Evolutionary conservation across 2,797 vertebrate genomes (phyloP).

Genomic region (Hybognathus amarus): DNA sequence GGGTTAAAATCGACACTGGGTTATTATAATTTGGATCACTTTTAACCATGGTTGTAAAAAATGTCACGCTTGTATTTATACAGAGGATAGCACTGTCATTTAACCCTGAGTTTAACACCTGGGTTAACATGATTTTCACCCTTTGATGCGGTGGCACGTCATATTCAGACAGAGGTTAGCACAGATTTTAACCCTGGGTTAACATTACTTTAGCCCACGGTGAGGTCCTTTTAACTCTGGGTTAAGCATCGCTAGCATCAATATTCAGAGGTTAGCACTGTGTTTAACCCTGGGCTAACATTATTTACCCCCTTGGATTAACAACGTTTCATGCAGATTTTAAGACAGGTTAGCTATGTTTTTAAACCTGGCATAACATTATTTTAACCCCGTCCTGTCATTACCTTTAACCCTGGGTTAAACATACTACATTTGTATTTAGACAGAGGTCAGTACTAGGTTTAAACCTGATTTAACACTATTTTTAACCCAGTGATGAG

Average conservation of each 20-base stretch:
- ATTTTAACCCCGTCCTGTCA: background rate
- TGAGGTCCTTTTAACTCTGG: background rate
- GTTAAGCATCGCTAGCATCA: background rate
- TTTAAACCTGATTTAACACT: background rate
- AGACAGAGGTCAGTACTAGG: background rate
- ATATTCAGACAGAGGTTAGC: background rate
- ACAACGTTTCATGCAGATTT: background rate
- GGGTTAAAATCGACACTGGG: background rate
- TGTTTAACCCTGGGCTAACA: background rate
- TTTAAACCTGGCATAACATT: constrained; percentile 13
- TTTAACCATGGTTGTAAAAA: too few species aligned
- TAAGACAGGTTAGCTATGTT: background rate
- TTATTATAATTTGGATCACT: background rate
- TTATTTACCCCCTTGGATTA: background rate
- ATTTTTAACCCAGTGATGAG: background rate
- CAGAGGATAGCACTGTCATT: background rate
- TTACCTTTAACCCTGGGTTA: background rate
- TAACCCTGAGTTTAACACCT: background rate
- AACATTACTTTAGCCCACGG: background rate
- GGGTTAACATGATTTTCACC: background rate
- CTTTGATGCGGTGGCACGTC: background rate
- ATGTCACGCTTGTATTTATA: background rate
- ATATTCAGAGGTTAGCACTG: background rate
- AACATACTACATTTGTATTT: background rate
- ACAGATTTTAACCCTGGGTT: background rate